Conservation (phyloP, 2,888 invertebrate species). For the Digitonthophagus gazella region DNA sequence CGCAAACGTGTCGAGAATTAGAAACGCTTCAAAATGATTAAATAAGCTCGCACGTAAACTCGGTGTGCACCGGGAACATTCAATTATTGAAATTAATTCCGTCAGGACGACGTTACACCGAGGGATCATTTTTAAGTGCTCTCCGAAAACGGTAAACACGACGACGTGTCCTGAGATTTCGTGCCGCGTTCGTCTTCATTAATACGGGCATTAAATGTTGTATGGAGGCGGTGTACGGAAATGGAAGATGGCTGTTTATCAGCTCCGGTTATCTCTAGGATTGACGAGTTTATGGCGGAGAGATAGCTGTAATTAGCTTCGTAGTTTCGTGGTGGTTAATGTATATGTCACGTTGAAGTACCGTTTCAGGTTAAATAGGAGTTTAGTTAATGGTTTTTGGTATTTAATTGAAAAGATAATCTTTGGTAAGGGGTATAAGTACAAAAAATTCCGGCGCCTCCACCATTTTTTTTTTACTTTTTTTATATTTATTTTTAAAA, state of each 20-base stretch:
- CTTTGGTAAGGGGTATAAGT: too few relatives aligned
- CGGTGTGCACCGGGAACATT: not conserved
- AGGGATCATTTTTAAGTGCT: conserved; percentile 12
- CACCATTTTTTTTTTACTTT: not conserved
- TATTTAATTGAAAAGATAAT: too few relatives aligned
- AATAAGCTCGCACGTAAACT: conserved; percentile 9
- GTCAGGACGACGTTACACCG: not conserved
- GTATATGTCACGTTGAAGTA: not conserved
- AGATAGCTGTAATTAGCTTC: not conserved
- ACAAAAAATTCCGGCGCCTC: not conserved
- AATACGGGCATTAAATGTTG: not conserved
- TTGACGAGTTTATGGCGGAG: not conserved
- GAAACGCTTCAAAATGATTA: conserved; percentile 20
- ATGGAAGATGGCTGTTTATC: not conserved
- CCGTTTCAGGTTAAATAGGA: not conserved
- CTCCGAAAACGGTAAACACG: conserved; percentile 11
- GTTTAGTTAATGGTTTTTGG: too few relatives aligned
- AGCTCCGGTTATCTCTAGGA: not conserved
- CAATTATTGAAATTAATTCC: conserved; percentile 16
- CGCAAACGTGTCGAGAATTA: conserved; percentile 7
- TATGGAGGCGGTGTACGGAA: not conserved
- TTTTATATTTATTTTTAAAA: too few relatives aligned
- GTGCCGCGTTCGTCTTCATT: conserved; percentile 7
- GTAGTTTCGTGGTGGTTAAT: not conserved
- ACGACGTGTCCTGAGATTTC: not conserved